Evolutionary conservation across 2,113 vertebrate species (phyloP).

Genomic region (Cygnus atratus): DNA sequence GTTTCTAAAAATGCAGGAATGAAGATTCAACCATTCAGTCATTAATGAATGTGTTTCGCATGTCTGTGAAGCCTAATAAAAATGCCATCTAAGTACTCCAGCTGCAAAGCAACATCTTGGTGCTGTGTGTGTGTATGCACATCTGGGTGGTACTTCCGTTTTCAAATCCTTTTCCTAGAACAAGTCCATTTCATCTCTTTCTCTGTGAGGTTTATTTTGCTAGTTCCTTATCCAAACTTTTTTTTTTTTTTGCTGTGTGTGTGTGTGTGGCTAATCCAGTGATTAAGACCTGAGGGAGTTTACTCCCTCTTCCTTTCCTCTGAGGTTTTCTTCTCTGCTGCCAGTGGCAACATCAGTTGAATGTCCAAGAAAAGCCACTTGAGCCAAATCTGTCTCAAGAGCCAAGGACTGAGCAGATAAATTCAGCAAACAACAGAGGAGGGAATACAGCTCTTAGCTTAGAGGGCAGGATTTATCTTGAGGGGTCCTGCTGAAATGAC

Average conservation of each 20-base stretch:
- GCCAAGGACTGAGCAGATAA: neutral
- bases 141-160: neutral
- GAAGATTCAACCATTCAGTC: neutral
- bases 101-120: neutral
- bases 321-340: neutral
- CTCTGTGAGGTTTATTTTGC: neutral
- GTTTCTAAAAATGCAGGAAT: neutral
- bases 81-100: neutral
- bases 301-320: neutral
- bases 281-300: neutral
- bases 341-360: neutral
- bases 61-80: neutral
- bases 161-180: neutral
- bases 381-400: neutral
- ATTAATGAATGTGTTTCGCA: fast-evolving
- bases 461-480: neutral
- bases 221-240: neutral
- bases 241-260: neutral
- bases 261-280: neutral
- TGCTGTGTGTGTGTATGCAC: fast-evolving
- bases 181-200: fast-evolving
- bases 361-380: neutral
- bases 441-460: fast-evolving
- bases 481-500: neutral
- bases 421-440: neutral